Evolutionary conservation across 1,140 invertebrate species (phyloP), one percentile per base, ranked within the genome.

Genomic region (Megathymus violae): DNA sequence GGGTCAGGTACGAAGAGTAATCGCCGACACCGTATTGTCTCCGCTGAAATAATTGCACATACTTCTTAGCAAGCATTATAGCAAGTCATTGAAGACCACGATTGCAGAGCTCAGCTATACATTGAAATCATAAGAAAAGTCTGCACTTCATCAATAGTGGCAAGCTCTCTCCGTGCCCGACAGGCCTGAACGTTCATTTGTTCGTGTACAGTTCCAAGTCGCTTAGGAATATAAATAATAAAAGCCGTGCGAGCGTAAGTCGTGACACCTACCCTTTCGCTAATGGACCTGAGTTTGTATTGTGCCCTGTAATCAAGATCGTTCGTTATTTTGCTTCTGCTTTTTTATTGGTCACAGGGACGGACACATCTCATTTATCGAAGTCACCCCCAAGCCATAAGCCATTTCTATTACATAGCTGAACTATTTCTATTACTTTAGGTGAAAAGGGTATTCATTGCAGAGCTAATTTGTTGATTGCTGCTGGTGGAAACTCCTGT

Each of bases 181-280:
- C 76, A 74, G 77, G 70, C 71, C 71, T 74, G 76, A 78, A 78
- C 67, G 76, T 82, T 77, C 78, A 80, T 79, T 78, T 84, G 81
- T 78, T 76, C 74, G 68, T 74, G 68, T 68, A 64, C 67, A 67
- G 58, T 51, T 63, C 74, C 56, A 69, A 69, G 67, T 64, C 64
- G 64, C 64, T 63, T 64, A 65, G 67, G 65, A 64, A 69, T 78
- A 83, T 85, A 85, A 86, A 80, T 82, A 86, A 86, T 84, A 82
- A 77, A 81, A 75, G 63, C 67, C 76, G 67, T 73, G 71, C 72
- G 69, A 76, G 65, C 62, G 38, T 51, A 64, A 85, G 74, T 90
- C 87, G 87, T 90, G 87, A 90, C 83, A 85, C 73, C 73, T 78
- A 80, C 75, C 79, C 78, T 78, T 75, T 81, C 84, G 67, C 80